Base-by-base conservation (phyloP, 2,797 vertebrate species). In the Pangasius krempfi region DNA sequence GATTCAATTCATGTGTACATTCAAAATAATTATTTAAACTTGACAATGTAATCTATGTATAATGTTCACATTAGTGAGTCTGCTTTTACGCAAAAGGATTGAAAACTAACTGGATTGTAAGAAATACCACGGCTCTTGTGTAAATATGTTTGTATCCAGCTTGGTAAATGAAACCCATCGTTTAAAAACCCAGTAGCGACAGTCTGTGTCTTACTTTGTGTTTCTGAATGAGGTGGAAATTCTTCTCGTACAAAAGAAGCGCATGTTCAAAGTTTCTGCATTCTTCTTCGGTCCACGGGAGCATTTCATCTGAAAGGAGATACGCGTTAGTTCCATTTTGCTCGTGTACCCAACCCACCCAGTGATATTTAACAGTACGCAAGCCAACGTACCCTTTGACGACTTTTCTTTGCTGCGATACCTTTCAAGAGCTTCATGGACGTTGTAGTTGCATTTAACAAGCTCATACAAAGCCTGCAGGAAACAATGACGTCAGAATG, bases 221-320 rank as follows among this genome's bases (percentile, higher is more conserved):
- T 94, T 97, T 97, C 94, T 98, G 97, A 94, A 98, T 97, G 89
- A 97, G 96, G 94, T 97, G 96, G 80, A 98, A 98, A 91, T 98
- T 97, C 92, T 97, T 98, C 76, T 97, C 97, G 84, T 97, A 97
- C 47, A 97, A 94, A 90, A 96, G 94, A 90, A 98, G 97, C 3
- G 96, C 97, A 8, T 97, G 94, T 92, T 97, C 97, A 94, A 97
- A 98, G 89, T 95, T 97, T 88, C 97, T 94, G 92, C 97, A 98
- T 91, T 98, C 97, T 89, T 97, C 97, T 93, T 97, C 97, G 18
- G 97, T 96, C 97, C 97, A 98, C 0, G 96, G 96, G 9, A 95
- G 93, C 95, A 96, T 96, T 90, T 97, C 96, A 92, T 95, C 97
- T 97, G 86, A 82, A 88, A 81, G 47, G 62, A 50, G 68, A 86